These are phyloP conservation scores for Oriolus oriolus DNA, from an alignment of 2,113 vertebrate genomes.

Conservation along the genomic window DNA sequence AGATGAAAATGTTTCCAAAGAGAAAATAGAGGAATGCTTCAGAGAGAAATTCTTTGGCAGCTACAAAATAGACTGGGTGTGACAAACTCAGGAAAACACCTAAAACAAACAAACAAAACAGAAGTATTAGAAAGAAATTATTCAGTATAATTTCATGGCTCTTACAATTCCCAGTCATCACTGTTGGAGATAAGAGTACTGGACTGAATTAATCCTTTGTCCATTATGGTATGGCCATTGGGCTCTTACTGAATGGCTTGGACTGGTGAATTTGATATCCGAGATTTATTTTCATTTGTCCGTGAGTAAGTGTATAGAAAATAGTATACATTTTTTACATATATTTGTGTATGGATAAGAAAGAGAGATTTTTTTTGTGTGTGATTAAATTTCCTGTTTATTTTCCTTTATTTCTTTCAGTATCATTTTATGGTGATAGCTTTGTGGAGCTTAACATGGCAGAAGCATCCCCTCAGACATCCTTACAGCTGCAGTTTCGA, in stretches of 20 bases:
- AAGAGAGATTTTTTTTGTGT: background rate
- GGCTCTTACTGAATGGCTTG: background rate
- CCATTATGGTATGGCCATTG: background rate
- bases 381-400: background rate
- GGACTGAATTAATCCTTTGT: background rate
- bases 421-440: slow-evolving; percentile 86
- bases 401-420: slow-evolving; percentile 57
- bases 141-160: background rate
- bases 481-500: slow-evolving; percentile 80
- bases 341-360: background rate
- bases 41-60: background rate
- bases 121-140: background rate
- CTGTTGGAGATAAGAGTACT: background rate
- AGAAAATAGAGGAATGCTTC: background rate
- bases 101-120: background rate
- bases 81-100: background rate
- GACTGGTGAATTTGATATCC: background rate
- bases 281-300: background rate
- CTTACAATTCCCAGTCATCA: background rate
- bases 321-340: background rate
- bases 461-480: slow-evolving; percentile 73
- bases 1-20: background rate
- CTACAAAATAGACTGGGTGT: background rate
- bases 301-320: background rate
- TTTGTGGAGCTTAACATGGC: slow-evolving; percentile 79